Base-by-base conservation (phyloP, 2,113 vertebrate genomes). In the Merops nubicus region DNA sequence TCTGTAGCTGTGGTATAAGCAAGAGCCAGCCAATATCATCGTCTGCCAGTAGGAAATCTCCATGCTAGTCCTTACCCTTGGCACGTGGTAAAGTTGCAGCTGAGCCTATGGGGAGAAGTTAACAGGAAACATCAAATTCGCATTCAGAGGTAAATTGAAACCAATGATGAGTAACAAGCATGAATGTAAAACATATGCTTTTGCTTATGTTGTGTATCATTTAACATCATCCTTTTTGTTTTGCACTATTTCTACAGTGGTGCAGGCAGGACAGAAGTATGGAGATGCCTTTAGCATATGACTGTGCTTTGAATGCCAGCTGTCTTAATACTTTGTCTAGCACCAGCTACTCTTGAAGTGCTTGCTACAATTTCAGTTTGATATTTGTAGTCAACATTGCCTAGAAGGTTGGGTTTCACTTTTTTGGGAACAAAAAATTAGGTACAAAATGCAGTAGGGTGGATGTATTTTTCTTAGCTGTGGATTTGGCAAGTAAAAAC, bases 1-100 rank as follows among this genome's bases (percentile, higher is more conserved):
- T 85, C 68, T 81, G 72, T 94, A 92, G 89, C 89, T 74, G 76
- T 91, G 91, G 60, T 91, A 75, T 68, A 85, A 82, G 47, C 76
- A 75, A 89, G 76, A 81, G 73, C 65, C 73, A 92, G 50, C n/a
- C 48, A 63, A 14, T 76, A 75, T 67, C 47, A 38, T 87, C 84
- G 78, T 43, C 80, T 78, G 28, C 73, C 60, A 75, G 26, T 23
- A 85, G 84, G 51, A 93, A 74, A 63, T 86, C 51, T 91, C 64
- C 17, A n/a, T 75, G 69, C 54, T 67, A 65, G 29, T 50, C 48
- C 34, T 86, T 74, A 57, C 38, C 33, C 38, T 88, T 73, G 83
- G 40, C 88, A 79, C 1, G 1, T 63, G 36, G 48, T 72, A 38
- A 80, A 93, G 31, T 57, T 72, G 38, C 79, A 80, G 3, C 33